Base-by-base conservation (phyloP, 2,888 invertebrate species). In the Tachina grossa region DNA sequence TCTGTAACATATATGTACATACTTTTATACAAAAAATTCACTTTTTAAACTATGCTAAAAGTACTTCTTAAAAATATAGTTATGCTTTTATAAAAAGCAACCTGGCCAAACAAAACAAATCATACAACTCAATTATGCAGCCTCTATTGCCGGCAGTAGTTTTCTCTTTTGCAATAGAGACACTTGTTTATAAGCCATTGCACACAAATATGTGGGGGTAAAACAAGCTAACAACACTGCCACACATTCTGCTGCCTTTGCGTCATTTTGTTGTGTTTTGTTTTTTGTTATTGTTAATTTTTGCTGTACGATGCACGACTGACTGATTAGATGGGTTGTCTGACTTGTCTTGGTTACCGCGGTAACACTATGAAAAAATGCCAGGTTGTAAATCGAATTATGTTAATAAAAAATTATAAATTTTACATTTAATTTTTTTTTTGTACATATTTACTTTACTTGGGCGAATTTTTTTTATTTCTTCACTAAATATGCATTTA, bases 121-220 rank as follows among this genome's bases (percentile, higher is more conserved):
- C 6, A 31, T 31, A 9, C n/a, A 41, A 19, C 19, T 16, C 3
- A 1, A 19, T 31, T 16, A 13, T 14, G 2, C 31, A 45, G 31
- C 31, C 14, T 2, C 1, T 10, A 49, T 49, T 80, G 49, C 80
- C 51, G 13, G 9, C 59, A 59, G 8, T 74, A 68, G 72, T 16
- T 16, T 16, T 8, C 41, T 13, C 6, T 59, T 31, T 59, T 43
- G 19, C 47, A 65, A 55, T 57, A 14, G 4, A 59, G 59, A 74
- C 74, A 75, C 81, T 74, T 81, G 74, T 68, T 81, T 75, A 47
- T 57, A 51, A 80, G 66, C 43, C 59, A 74, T 69, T 81, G 45
- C 75, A 69, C 68, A 81, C 39, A 13, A 65, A 72, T 22, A 31
- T 78, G 68, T 78, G 68, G 66, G 77, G 77, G 14, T 49, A 68